Base-by-base conservation (phyloP, 2,113 vertebrate species). In the Pristiophorus japonicus region DNA sequence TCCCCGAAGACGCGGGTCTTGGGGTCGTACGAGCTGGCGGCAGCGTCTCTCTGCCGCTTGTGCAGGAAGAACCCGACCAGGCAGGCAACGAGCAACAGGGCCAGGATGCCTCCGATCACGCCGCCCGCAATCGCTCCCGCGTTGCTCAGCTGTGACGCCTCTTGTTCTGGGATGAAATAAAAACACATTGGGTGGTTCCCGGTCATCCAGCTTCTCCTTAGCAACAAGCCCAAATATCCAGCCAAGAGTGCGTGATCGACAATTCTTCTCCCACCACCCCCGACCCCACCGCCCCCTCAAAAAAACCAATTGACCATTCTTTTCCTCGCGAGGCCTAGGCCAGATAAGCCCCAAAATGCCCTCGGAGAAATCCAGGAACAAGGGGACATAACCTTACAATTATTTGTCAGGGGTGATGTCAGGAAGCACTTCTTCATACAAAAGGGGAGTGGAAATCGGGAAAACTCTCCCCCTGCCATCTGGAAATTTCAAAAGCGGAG, bases 41-140 rank as follows among this genome's bases (percentile, higher is more conserved):
- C 97, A 97, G 97, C 88, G 95, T n/a, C n/a, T n/a, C 97, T 97
- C 96, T 97, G 98, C 95, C 59, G 62, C 96, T 96, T 96, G 30
- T 97, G 97, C 96, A 97, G 97, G 96, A 97, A 97, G 97, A 98
- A 97, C 47, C 96, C 96, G 95, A 97, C 93, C 94, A 98, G 97
- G 73, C 97, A 97, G 22, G 96, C 97, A n/a, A 99, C 97, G 96
- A 98, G 96, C 95, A 98, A 97, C 95, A 99, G 96, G 96, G 98
- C 98, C 96, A 99, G 97, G 91, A 98, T 97, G 96, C 97, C 98
- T 96, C 98, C 98, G 96, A 98, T 98, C 96, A 98, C 97, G 88
- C 98, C 98, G 96, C 98, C 98, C 4, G 98, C 98, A 96, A 98
- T 97, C 95, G 98, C 97, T 95, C 98, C 98, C 0, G 96, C 96